Conservation (phyloP, 2,797 vertebrate species). For the Decapterus maruadsi region DNA sequence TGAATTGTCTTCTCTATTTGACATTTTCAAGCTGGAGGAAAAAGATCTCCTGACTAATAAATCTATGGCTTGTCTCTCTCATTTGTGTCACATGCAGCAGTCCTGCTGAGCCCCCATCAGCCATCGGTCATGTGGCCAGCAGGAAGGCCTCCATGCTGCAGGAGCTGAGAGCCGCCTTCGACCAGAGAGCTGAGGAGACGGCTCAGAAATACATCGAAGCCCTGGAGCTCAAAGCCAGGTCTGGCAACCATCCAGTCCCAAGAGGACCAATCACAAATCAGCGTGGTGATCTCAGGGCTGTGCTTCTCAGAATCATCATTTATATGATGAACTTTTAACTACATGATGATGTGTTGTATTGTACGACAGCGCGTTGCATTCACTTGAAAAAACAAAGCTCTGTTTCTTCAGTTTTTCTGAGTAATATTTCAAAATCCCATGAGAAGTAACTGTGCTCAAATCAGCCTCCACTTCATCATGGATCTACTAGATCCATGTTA, state of each 20-base stretch:
- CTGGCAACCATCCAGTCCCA: neutral
- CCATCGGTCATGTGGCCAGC: slow-evolving; percentile 14
- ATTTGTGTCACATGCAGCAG: slow-evolving; percentile 54
- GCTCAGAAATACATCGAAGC: slow-evolving; percentile 6
- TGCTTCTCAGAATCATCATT: too few relatives aligned
- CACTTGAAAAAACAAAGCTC: too few relatives aligned
- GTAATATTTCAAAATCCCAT: too few relatives aligned
- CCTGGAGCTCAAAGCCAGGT: slow-evolving; percentile 21
- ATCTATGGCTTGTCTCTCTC: neutral
- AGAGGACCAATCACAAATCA: too few relatives aligned
- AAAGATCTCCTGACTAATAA: neutral
- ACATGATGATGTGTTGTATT: too few relatives aligned
- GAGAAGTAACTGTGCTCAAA: too few relatives aligned
- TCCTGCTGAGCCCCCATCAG: slow-evolving; percentile 28
- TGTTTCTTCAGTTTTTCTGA: too few relatives aligned
- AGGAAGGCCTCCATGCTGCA: slow-evolving; percentile 67
- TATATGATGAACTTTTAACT: neutral
- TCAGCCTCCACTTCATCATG: too few relatives aligned
- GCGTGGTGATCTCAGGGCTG: too few relatives aligned
- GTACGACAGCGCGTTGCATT: too few relatives aligned
- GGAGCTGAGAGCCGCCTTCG: slow-evolving; percentile 76
- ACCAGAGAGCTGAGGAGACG: slow-evolving; percentile 57
- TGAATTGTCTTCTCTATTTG: neutral
- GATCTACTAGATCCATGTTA: too few relatives aligned
- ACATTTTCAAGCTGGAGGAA: neutral